Evolutionary conservation across 2,797 vertebrate species (phyloP).

Genomic region (Perodicticus potto): DNA sequence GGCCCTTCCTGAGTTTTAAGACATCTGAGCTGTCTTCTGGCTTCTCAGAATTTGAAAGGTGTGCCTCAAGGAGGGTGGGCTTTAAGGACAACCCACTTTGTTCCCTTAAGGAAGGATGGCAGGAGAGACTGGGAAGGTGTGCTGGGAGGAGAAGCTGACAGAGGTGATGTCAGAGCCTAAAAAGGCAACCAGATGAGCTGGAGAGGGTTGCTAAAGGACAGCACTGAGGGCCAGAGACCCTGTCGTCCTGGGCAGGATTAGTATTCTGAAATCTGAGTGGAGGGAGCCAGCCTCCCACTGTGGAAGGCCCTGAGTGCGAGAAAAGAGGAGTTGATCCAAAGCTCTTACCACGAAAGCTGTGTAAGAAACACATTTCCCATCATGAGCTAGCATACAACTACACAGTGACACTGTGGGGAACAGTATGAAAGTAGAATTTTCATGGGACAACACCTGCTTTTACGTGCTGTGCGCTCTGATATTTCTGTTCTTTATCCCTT

Average conservation of each 20-base stretch:
- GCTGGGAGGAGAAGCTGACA: background rate
- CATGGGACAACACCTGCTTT: fast-evolving
- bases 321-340: no score
- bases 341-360: background rate
- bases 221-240: background rate
- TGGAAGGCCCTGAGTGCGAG: fast-evolving
- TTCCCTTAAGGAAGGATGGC: background rate
- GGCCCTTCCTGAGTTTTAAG: background rate
- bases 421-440: background rate
- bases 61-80: background rate
- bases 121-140: background rate
- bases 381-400: background rate
- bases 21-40: background rate
- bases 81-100: background rate
- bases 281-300: background rate
- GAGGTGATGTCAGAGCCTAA: background rate
- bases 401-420: fast-evolving
- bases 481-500: background rate
- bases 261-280: background rate
- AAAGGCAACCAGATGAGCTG: no score
- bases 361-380: background rate
- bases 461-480: background rate
- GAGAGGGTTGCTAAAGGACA: background rate
- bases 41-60: background rate
- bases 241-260: background rate